Evolutionary conservation across 2,888 invertebrate species (phyloP), one percentile per base, ranked within the genome.

Genomic region (Apotomis betuletana): DNA sequence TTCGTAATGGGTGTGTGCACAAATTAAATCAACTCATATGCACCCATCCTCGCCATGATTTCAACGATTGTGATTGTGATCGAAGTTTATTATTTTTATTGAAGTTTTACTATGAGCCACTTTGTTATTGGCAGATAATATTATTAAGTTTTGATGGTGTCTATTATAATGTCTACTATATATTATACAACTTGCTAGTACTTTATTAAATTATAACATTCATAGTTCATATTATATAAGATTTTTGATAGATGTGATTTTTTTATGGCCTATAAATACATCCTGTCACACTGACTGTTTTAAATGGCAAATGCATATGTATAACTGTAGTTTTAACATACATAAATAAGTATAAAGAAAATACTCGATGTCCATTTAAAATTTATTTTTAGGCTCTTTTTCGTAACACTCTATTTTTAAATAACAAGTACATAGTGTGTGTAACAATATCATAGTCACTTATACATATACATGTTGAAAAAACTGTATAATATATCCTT

Each of bases 221-320:
- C 15, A 15, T 15, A 15, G 15, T 58, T 15, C n/a, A 57, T 67
- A 27, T 27, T 72, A 36, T 58, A 71, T 57, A 57, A 51, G 46
- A 63, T 63, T 72, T 72, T 68, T 68, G 58, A 68, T 72, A 63
- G 61, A 63, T 46, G 63, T 72, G 63, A 63, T 27, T 68, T 68
- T 71, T 71, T 13, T 8, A 12, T 70, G 60, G 51, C 38, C 49
- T 46, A 67, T 41, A 10, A 60, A 44, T 10, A 13, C 55, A 13
- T 27, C 12, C 60, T 46, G 36, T 58, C 58, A 36, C 6, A 36
- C 27, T 13, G 51, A 27, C 27, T 3, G 27, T 41, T 15, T 69
- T 62, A 10, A 8, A 57, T 70, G 36, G 9, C 44, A 44, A 44
- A 38, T 36, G 55, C 44, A 15, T 65, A 49, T 57, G 6, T 52